phyloP scores from a whole-genome alignment of 1,140 invertebrate genomes.

The Pseudomyrmex dendroicus region DNA sequence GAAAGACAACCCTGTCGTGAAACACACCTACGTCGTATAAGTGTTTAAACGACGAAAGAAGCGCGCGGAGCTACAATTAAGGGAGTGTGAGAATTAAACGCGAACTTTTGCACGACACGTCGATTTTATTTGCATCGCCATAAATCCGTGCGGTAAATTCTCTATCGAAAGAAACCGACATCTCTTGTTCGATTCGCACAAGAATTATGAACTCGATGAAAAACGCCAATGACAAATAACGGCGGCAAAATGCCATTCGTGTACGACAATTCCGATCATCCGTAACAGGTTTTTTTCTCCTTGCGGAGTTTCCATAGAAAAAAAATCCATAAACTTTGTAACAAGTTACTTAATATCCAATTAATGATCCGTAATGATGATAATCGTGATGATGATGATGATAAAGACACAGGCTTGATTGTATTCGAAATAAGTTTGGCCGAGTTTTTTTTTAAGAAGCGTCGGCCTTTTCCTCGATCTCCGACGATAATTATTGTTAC shows the following conservation, averaged over 20 bases:
- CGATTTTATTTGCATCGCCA: slow-evolving; percentile 24
- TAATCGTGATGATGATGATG: too few species aligned
- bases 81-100: slow-evolving; percentile 20
- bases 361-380: slow-evolving; percentile 3
- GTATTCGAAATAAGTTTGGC: background rate
- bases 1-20: slow-evolving; percentile 35
- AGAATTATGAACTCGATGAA: background rate
- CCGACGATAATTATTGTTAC: background rate
- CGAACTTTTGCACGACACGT: slow-evolving; percentile 8
- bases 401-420: background rate
- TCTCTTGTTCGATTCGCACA: slow-evolving; percentile 6
- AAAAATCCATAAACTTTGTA: slow-evolving; percentile 16
- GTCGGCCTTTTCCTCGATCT: background rate
- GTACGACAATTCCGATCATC: slow-evolving; percentile 2
- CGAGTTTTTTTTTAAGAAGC: background rate
- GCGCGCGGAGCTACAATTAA: slow-evolving; percentile 36
- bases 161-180: slow-evolving; percentile 3
- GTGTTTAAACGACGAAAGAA: background rate
- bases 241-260: background rate
- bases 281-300: slow-evolving; percentile 32
- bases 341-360: background rate
- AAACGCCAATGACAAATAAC: background rate
- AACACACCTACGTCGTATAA: slow-evolving; percentile 1
- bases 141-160: slow-evolving; percentile 19
- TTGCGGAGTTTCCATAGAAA: background rate